Evolutionary conservation across 92 coral and sea anemone genomes (phyloP), one percentile per base, ranked within the genome.

Genomic region (Scolanthus callimorphus): DNA sequence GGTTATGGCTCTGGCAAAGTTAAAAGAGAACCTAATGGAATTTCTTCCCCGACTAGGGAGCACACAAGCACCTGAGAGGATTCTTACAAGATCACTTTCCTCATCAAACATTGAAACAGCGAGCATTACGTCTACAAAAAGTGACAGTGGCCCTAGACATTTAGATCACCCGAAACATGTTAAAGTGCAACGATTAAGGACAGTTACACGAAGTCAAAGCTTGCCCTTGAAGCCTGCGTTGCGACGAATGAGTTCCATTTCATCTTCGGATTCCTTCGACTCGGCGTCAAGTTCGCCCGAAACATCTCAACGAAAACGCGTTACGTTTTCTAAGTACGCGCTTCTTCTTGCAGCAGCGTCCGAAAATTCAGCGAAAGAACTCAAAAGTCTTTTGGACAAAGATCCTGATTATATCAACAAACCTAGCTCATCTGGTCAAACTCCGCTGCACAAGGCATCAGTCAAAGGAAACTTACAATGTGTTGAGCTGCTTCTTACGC

Each of bases 381-480:
- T 82, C 0, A 39, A 52, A 59, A 39, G 44, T 27, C 68, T 82
- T 13, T 48, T 82, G 31, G 89, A 82, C 47, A 44, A 69, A 55
- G 64, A 82, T 30, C 89, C 89, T 25, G 50, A 59, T 43, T 76
- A 82, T 46, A 39, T 82, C 4, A 82, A 82, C 59, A 82, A 82
- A 34, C 89, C 89, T 15, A 82, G 89, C 50, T 82, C 89, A 9
- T 82, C 89, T 11, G 89, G 89, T 1, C 79, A 75, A 34, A 82
- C 89, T 0, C 83, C 89, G 27, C 57, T 82, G 1, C 89, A 82
- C 60, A 82, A 82, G 29, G 89, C 89, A 0, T 83, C 89, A 1
- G 71, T 60, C 0, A 69, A 57, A 21, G 89, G 89, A 19, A 49
- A 77, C 47, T 24, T 31, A 13, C 83, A 76, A 39, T 53, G 89